Evolutionary conservation across 2,888 invertebrate genomes (phyloP), one percentile per base, ranked within the genome.

Genomic region (Acronicta alni): DNA sequence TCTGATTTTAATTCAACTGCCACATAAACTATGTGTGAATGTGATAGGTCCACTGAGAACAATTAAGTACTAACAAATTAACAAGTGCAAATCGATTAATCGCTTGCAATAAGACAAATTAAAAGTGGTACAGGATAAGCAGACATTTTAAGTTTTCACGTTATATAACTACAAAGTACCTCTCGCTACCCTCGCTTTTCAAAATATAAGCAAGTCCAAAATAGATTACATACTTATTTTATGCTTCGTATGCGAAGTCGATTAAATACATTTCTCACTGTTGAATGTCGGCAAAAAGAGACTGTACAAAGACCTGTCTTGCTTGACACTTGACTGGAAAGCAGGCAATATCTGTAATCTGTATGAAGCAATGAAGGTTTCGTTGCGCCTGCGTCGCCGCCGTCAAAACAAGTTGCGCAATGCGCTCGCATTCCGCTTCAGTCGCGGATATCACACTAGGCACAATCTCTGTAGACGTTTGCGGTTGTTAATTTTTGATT

Each of bases 371-470:
- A 84, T 81, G 81, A 81, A 84, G 81, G 79, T 79, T 80, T 75
- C 80, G 74, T 67, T 70, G 81, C 61, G 66, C 38, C 70, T 51
- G 58, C 58, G 65, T 52, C 42, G 47, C 39, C 32, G 52, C 82
- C 88, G 88, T 89, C 89, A 90, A 88, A 90, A 90, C 89, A 90
- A 73, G 83, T 90, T 90, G 86, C 86, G 89, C 87, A 92, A 92
- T 85, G 68, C 78, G 84, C 83, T 87, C 86, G 86, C 89, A 89
- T 91, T 90, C 89, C 87, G 65, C 73, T 67, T 73, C 65, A 74
- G 67, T 69, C 61, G 72, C 80, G 75, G 79, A 82, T 82, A 82
- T 82, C 83, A 81, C 83, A 80, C 77, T 63, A n/a, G n/a, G n/a
- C n/a, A 73, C 65, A 48, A 55, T 42, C 68, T 74, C 52, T 63